Percentiles rank a stretch among this genome's conserved stretches.
These are phyloP conservation scores for Saguinus oedipus DNA, from an alignment of 2,797 vertebrate species.

Conservation along the genomic window DNA sequence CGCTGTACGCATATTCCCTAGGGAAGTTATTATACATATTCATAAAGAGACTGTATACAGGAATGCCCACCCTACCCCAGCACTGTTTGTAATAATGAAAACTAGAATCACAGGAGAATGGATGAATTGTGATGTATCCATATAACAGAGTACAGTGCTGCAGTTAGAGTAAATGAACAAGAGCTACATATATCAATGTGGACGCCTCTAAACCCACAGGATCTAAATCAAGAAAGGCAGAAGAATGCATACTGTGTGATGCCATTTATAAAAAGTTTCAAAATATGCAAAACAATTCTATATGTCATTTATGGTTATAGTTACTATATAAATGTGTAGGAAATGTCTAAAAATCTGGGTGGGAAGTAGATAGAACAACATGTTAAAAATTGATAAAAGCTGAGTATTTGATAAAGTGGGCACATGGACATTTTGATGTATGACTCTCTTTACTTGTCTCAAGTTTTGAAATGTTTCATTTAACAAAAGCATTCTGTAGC, in stretches of 20 bases:
- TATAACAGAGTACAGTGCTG: background rate
- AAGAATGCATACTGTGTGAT: slow-evolving; percentile 5
- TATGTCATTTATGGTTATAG: slow-evolving; percentile 62
- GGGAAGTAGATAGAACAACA: slow-evolving; percentile 42
- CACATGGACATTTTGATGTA: background rate
- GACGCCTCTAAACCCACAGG: slow-evolving; percentile 13
- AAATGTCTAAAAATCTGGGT: slow-evolving; percentile 29
- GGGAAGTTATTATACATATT: background rate
- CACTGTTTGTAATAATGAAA: slow-evolving; percentile 36
- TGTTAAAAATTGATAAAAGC: slow-evolving; percentile 65
- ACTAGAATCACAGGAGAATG: background rate
- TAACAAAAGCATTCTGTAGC: background rate
- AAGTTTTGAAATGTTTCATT: slow-evolving; percentile 31
- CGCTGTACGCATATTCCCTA: background rate
- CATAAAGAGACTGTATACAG: background rate
- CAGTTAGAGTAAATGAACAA: slow-evolving; percentile 43
- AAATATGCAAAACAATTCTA: slow-evolving; percentile 58
- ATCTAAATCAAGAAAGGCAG: slow-evolving; percentile 25
- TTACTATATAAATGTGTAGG: slow-evolving; percentile 49
- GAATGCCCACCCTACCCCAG: background rate
- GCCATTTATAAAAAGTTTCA: slow-evolving; percentile 65
- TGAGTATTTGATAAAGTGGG: slow-evolving; percentile 47
- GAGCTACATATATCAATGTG: slow-evolving; percentile 30
- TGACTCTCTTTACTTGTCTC: slow-evolving; percentile 39
- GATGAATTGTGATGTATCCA: slow-evolving; percentile 11